These are phyloP conservation scores for Molossus alvarezi DNA, from an alignment of 2,797 vertebrate species.

Conservation along the genomic window DNA sequence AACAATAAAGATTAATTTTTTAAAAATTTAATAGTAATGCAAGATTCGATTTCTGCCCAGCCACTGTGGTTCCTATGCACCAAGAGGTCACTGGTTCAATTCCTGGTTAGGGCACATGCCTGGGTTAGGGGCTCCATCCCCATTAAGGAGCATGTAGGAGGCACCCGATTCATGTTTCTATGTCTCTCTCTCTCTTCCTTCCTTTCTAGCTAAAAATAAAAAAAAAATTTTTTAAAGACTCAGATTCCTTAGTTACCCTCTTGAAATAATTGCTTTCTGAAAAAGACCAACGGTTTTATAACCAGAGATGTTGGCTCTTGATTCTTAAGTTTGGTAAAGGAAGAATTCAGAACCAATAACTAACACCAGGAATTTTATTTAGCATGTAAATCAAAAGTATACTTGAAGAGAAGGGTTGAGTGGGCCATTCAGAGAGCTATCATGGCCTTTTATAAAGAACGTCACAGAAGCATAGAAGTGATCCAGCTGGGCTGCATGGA, in stretches of 20 bases:
- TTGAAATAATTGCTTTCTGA: constrained; percentile 56
- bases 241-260: background rate
- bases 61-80: too few species aligned
- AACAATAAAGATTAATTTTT: too few species aligned
- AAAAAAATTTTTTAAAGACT: background rate
- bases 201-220: too few species aligned
- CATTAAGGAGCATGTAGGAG: too few species aligned
- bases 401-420: background rate
- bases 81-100: too few species aligned
- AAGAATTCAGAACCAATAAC: background rate
- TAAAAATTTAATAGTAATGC: background rate
- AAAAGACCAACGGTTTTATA: constrained; percentile 7
- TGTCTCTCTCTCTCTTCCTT: too few species aligned
- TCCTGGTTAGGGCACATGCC: too few species aligned
- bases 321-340: background rate
- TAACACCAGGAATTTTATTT: background rate
- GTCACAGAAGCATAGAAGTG: background rate
- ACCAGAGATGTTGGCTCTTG: background rate
- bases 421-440: background rate
- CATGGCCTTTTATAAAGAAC: background rate
- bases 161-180: too few species aligned
- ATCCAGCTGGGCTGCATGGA: background rate
- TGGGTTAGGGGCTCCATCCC: too few species aligned
- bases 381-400: background rate
- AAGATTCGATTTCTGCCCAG: too few species aligned